These are phyloP conservation scores for Mormyrus proboscirostris DNA, from an alignment of 2,797 vertebrate species.

Conservation along the genomic window DNA sequence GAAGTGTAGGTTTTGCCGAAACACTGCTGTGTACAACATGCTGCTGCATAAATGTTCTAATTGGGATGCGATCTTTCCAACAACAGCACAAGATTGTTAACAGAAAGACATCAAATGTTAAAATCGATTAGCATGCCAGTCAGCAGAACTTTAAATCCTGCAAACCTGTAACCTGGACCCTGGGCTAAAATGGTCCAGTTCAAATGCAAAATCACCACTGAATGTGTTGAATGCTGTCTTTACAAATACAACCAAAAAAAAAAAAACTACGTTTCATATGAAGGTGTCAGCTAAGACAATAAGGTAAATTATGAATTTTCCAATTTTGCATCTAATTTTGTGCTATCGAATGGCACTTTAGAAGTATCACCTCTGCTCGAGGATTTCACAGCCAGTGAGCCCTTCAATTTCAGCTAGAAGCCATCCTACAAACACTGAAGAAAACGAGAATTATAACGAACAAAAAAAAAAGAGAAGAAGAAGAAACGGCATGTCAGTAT, in stretches of 20 bases:
- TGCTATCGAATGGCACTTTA: neutral
- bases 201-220: neutral
- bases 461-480: neutral
- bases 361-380: neutral
- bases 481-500: slow-evolving; percentile 13
- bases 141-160: neutral
- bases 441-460: neutral
- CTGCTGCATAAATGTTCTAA: neutral
- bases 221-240: neutral
- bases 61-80: neutral
- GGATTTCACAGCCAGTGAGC: neutral
- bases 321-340: neutral
- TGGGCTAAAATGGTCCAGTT: neutral
- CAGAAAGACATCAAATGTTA: neutral
- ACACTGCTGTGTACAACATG: neutral
- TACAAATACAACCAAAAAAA: neutral
- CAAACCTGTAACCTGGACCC: neutral
- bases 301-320: neutral
- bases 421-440: neutral
- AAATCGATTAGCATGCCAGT: neutral
- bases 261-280: neutral
- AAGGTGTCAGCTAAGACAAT: neutral
- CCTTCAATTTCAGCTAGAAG: neutral
- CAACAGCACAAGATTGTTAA: neutral
- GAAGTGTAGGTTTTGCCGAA: neutral